These are phyloP conservation scores for Pterostichus madidus DNA, from an alignment of 2,888 invertebrate species.

Conservation along the genomic window DNA sequence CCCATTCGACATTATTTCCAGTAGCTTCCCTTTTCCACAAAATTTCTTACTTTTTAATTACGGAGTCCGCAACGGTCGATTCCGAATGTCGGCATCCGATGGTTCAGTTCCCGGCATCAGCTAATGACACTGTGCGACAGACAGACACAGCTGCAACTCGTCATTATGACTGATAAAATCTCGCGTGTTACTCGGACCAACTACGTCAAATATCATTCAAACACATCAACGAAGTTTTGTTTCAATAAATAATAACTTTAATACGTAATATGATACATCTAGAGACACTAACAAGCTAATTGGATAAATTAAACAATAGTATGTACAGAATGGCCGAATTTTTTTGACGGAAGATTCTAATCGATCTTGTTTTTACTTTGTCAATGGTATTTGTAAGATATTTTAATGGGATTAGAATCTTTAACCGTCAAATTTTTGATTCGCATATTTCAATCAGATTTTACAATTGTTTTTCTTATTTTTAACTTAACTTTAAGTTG, in stretches of 20 bases:
- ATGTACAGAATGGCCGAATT: constrained; percentile 55
- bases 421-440: not conserved
- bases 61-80: constrained; percentile 9
- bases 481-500: not conserved
- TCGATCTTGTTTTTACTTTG: too few species aligned
- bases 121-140: constrained; percentile 43
- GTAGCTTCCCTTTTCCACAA: not conserved
- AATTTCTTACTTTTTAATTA: constrained; percentile 20
- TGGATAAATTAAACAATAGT: constrained; percentile 59
- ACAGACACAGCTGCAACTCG: constrained; percentile 24
- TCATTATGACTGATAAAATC: constrained; percentile 61
- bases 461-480: not conserved
- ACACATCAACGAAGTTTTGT: constrained; percentile 47
- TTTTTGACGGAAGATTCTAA: constrained; percentile 21
- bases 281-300: constrained; percentile 59
- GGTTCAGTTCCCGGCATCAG: constrained; percentile 17
- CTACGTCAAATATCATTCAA: constrained; percentile 64
- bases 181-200: constrained; percentile 39
- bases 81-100: constrained; percentile 4
- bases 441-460: constrained; percentile 2
- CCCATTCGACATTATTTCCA: constrained; percentile 1
- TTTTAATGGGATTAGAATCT: constrained; percentile 1
- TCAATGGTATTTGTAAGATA: not conserved
- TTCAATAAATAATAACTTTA: constrained; percentile 65
- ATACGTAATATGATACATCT: constrained; percentile 65